Percentiles rank a stretch among this genome's conserved stretches.
phyloP scores from a whole-genome alignment of 2,113 vertebrate genomes.

The Paraplagusia blochii region DNA sequence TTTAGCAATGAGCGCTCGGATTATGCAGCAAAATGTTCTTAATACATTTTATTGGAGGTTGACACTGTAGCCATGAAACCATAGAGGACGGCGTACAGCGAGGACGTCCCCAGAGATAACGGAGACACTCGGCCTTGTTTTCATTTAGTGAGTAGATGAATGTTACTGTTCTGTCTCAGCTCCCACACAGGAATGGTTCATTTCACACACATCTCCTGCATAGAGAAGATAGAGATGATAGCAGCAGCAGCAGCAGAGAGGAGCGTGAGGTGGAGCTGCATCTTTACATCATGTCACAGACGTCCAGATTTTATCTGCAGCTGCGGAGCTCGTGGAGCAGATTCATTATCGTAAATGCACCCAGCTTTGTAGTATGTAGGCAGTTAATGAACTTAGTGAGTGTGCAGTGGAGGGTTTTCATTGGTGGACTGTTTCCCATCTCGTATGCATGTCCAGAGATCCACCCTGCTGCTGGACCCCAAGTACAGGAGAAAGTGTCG shows the following conservation, averaged over 20 bases:
- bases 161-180: slow-evolving; percentile 9
- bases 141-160: background rate
- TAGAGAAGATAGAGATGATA: background rate
- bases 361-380: too few species aligned
- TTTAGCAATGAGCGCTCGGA: too few species aligned
- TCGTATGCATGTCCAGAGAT: slow-evolving; percentile 60
- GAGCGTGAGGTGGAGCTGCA: slow-evolving; percentile 68
- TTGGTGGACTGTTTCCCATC: slow-evolving; percentile 1
- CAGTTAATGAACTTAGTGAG: too few species aligned
- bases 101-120: too few species aligned
- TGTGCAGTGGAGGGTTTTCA: too few species aligned
- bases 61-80: too few species aligned
- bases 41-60: too few species aligned
- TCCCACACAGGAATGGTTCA: slow-evolving; percentile 8
- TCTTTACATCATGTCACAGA: slow-evolving; percentile 66
- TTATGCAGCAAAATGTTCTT: too few species aligned
- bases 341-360: slow-evolving; percentile 66
- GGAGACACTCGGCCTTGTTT: too few species aligned
- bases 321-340: slow-evolving; percentile 75
- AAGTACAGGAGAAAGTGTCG: slow-evolving; percentile 55
- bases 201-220: slow-evolving; percentile 48
- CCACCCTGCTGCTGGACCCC: slow-evolving; percentile 70
- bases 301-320: slow-evolving; percentile 69
- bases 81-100: too few species aligned
- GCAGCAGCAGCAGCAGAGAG: background rate